A percentile compares a stretch with the other conserved stretches of the same genome.
Conservation (phyloP, 2,888 invertebrate genomes). For the Osedax frankpressi region DNA sequence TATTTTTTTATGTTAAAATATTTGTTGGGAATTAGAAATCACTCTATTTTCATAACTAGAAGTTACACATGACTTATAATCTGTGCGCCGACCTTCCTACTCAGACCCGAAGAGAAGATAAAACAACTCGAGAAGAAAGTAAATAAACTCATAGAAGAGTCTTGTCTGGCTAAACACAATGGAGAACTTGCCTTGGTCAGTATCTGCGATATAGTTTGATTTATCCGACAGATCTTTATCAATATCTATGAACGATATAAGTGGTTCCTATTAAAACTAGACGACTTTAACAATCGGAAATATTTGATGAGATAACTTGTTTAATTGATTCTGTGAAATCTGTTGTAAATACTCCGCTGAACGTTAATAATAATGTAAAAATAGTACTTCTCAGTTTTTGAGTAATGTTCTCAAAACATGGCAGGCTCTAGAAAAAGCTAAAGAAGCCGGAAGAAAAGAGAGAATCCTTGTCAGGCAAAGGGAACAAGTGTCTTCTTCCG, state of each 20-base stretch:
- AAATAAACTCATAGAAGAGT: conserved; percentile 76
- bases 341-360: no score
- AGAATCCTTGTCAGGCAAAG: conserved; percentile 74
- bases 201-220: conserved; percentile 25
- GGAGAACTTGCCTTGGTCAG: conserved; percentile 55
- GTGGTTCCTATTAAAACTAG: not conserved
- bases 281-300: not conserved
- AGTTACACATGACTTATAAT: not conserved
- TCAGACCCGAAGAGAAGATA: conserved; percentile 78
- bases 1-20: no score
- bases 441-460: conserved; percentile 88
- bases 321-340: no score
- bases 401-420: no score
- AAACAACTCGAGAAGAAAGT: conserved; percentile 76
- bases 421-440: conserved; percentile 75
- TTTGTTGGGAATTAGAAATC: no score
- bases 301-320: no score
- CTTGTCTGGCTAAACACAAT: conserved; percentile 59
- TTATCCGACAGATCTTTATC: not conserved
- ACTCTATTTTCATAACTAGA: no score
- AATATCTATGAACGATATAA: not conserved
- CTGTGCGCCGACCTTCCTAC: no score
- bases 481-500: conserved; percentile 69
- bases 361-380: no score
- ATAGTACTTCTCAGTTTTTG: no score